These are phyloP conservation scores for Poecilia gillii DNA, from an alignment of 2,797 vertebrate species.

Conservation along the genomic window DNA sequence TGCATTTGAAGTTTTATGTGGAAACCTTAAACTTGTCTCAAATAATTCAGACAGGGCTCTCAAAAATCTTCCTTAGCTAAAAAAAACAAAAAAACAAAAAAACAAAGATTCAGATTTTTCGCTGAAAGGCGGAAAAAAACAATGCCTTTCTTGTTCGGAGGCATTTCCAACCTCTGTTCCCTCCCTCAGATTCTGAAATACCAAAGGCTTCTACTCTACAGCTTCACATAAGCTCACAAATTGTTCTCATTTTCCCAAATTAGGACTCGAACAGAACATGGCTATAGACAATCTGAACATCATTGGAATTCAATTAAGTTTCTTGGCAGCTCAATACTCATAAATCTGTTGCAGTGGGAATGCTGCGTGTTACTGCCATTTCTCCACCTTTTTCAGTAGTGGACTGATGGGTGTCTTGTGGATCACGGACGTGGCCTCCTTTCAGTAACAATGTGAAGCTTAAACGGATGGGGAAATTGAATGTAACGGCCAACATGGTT, in stretches of 20 bases:
- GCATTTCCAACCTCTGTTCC: slow-evolving; percentile 73
- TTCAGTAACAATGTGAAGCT: slow-evolving; percentile 22
- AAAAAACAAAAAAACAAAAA: slow-evolving; percentile 19
- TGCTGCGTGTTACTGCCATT: slow-evolving; percentile 14
- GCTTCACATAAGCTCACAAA: slow-evolving; percentile 72
- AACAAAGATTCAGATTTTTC: slow-evolving; percentile 58
- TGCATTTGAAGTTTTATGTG: slow-evolving; percentile 7
- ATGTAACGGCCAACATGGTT: slow-evolving; percentile 39
- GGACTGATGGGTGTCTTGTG: slow-evolving; percentile 35
- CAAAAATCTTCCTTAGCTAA: not conserved
- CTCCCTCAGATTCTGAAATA: slow-evolving; percentile 76
- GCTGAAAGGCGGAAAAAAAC: slow-evolving; percentile 56
- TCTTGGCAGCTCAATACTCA: slow-evolving; percentile 34
- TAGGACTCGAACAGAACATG: slow-evolving; percentile 64
- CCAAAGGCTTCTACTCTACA: slow-evolving; percentile 64
- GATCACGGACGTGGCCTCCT: slow-evolving; percentile 29
- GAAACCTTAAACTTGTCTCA: slow-evolving; percentile 57
- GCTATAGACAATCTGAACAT: slow-evolving; percentile 59
- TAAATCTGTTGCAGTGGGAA: slow-evolving; percentile 31
- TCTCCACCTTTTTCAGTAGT: slow-evolving; percentile 24
- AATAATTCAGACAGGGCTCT: slow-evolving; percentile 29
- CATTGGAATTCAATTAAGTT: slow-evolving; percentile 44
- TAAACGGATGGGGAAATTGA: slow-evolving; percentile 39
- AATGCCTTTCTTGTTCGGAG: slow-evolving; percentile 73
- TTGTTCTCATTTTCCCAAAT: slow-evolving; percentile 72